A percentile compares a stretch with the other conserved stretches of the same genome.
Evolutionary conservation across 2,888 invertebrate genomes (phyloP).

Genomic region (Rosalia funebris): DNA sequence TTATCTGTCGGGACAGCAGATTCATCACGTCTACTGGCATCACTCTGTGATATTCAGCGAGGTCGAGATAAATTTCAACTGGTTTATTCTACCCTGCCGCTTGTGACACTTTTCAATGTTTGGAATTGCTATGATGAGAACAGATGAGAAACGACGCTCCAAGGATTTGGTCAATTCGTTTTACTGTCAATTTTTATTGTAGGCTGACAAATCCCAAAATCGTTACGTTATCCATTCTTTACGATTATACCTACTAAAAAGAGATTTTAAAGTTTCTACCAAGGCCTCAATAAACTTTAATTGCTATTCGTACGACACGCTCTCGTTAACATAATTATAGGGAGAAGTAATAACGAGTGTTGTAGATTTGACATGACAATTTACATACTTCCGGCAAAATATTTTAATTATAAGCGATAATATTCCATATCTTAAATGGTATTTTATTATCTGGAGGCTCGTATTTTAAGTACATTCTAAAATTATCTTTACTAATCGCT

Average conservation of each 20-base stretch:
- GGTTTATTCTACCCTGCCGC: conserved; percentile 22
- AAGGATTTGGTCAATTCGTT: conserved; percentile 37
- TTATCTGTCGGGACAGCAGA: conserved; percentile 36
- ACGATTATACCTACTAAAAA: background rate
- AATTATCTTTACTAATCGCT: no score
- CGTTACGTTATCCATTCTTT: background rate
- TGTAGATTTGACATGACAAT: background rate
- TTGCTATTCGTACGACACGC: background rate
- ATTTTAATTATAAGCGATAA: no score
- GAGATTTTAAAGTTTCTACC: background rate
- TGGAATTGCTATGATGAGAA: conserved; percentile 38
- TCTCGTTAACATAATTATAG: background rate
- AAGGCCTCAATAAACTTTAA: background rate
- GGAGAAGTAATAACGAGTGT: background rate
- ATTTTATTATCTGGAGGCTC: no score
- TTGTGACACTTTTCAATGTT: conserved; percentile 39
- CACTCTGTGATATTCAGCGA: conserved; percentile 24
- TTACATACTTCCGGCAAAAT: no score
- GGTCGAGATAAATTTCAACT: conserved; percentile 36
- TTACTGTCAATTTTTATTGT: conserved; percentile 32
- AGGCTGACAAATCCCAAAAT: conserved; percentile 3
- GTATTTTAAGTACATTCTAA: no score
- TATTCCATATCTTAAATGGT: no score
- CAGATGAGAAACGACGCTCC: conserved; percentile 39
- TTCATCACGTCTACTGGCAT: conserved; percentile 36